Base-by-base conservation (phyloP, 1,140 invertebrate genomes). In the Centruroides sculpturatus region DNA sequence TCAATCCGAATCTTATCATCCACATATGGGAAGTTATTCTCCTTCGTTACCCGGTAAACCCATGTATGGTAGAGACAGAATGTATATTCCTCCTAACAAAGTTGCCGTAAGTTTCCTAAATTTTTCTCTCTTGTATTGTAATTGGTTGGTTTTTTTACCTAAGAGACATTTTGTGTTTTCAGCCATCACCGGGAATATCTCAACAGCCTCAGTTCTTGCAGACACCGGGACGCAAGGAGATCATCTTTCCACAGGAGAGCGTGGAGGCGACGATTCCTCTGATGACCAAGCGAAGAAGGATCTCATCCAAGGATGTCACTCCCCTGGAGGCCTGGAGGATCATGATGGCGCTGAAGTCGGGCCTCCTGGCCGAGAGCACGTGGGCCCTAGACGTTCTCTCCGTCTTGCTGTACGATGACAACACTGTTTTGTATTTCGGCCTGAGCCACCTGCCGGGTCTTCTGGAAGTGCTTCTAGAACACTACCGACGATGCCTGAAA, bases 331-430 rank as follows among this genome's bases (percentile, higher is more conserved):
- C 93, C 47, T 98, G 94, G 92, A 81, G 92, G 65, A 82, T 99
- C 55, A 90, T 98, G 81, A 98, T 99, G 95, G 84, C 91, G 62
- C 81, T 99, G 68, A 87, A 94, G 68, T 97, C 90, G 12, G 96
- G 93, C 23, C 80, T 98, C 54, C 76, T 98, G 48, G 87, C 92
- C 3, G 97, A 99, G 76, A 93, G 89, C 58, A 92, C 88, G 58
- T 99, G 94, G 90, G 95, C 96, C 23, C 76, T 95, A 50, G 92
- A 94, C 74, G 85, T 92, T 55, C 79, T 94, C 51, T 92, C 92
- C 73, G 86, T 94, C 66, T 79, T 94, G n/a, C 77, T 93, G 48
- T 92, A 89, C 71, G 93, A 98, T 72, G 91, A 95, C 74, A 81
- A 83, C 65, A 86, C 89, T 54, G 85, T 96, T 65, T 81, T 85